Percentiles rank a stretch among this genome's conserved stretches.
phyloP scores from a whole-genome alignment of 2,797 vertebrate species.

The Garrulus glandarius region DNA sequence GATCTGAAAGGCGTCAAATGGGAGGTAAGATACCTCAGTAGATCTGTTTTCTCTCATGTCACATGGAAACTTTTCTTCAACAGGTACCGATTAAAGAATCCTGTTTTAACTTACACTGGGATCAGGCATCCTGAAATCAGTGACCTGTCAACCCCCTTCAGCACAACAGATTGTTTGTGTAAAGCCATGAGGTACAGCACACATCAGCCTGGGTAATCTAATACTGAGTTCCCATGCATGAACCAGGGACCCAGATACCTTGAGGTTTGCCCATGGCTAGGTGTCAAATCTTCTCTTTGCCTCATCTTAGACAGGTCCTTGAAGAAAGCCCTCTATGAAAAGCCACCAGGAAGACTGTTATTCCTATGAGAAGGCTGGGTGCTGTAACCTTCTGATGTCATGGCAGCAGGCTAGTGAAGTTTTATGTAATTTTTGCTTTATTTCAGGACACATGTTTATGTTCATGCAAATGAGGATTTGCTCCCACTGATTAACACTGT shows the following conservation, averaged over 20 bases:
- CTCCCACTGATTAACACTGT: not conserved
- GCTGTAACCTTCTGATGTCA: not conserved
- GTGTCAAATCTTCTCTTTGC: not conserved
- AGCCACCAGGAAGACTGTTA: not conserved
- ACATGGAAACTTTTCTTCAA: not conserved
- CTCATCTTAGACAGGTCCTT: not conserved
- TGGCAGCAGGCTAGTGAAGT: not conserved
- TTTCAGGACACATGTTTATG: not conserved
- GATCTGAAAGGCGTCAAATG: not conserved
- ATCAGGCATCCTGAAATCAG: not conserved
- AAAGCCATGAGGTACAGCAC: not conserved
- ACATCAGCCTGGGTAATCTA: not conserved
- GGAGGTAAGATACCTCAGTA: not conserved
- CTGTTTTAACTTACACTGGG: not conserved
- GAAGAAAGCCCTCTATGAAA: not conserved
- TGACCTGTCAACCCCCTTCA: not conserved
- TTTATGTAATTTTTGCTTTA: not conserved
- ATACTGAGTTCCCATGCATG: not conserved
- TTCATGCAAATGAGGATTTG: not conserved
- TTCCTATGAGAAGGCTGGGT: not conserved
- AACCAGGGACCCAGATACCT: not conserved
- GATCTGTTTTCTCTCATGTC: not conserved
- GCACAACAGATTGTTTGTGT: not conserved
- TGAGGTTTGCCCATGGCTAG: not conserved
- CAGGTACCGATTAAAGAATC: not conserved